Conservation (phyloP, 2,797 vertebrate genomes). For the Anolis apletophallus region DNA sequence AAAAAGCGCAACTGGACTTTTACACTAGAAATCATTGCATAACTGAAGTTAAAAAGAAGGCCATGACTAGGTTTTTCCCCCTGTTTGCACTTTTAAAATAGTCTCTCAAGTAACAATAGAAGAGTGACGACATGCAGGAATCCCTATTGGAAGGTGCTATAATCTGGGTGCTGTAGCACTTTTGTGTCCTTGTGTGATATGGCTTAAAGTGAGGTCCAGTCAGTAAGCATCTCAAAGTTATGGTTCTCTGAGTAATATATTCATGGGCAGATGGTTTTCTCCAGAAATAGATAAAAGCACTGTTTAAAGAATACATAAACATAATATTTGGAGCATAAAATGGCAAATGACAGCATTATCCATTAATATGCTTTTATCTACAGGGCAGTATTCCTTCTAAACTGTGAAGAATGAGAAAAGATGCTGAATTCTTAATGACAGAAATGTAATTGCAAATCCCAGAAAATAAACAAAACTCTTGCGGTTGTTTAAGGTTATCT, state of each 20-base stretch:
- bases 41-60: no score
- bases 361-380: constrained; percentile 22
- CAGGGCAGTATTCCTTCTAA: not conserved
- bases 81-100: no score
- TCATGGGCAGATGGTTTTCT: not conserved
- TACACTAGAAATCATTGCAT: no score
- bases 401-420: not conserved
- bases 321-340: constrained; percentile 17
- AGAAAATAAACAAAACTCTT: constrained; percentile 33
- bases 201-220: not conserved
- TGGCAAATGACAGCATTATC: not conserved
- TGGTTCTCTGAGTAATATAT: not conserved
- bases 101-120: no score
- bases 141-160: no score
- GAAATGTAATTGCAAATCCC: not conserved
- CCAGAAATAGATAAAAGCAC: constrained; percentile 8
- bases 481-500: constrained; percentile 8
- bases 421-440: constrained; percentile 27
- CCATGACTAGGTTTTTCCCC: no score
- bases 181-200: no score
- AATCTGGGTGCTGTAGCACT: no score
- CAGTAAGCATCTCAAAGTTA: not conserved
- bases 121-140: no score
- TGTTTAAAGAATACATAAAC: not conserved
- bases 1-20: no score